Evolutionary conservation across 2,113 vertebrate species (phyloP).

Genomic region (Formicarius rufipectus): DNA sequence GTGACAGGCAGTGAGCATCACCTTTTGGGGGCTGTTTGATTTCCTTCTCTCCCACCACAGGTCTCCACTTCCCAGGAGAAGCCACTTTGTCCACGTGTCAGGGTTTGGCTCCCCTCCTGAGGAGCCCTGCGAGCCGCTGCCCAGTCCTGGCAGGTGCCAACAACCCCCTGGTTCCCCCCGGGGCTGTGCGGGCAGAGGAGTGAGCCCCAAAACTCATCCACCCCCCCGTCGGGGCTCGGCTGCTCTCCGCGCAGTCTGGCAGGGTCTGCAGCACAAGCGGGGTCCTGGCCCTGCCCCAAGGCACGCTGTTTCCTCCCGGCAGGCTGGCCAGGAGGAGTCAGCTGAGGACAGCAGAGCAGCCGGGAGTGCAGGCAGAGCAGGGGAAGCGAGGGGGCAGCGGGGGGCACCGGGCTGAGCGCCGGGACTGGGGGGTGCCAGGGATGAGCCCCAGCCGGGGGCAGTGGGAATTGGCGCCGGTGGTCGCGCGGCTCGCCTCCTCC

Average conservation of each 20-base stretch:
- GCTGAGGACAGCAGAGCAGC: conserved; percentile 50
- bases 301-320: conserved; percentile 43
- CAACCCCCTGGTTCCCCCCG: not conserved
- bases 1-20: rapidly evolving
- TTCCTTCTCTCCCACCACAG: not conserved
- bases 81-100: not conserved
- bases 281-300: conserved; percentile 50
- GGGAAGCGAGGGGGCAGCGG: not conserved
- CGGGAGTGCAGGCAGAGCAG: not conserved
- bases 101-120: not conserved
- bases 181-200: not conserved
- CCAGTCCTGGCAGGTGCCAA: not conserved
- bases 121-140: not conserved
- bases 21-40: not conserved
- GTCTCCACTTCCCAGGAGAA: not conserved
- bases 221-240: not conserved
- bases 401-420: not conserved
- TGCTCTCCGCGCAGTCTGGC: conserved; percentile 29
- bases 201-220: not conserved
- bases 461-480: rapidly evolving
- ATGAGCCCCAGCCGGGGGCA: rapidly evolving
- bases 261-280: conserved; percentile 30
- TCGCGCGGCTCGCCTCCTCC: rapidly evolving
- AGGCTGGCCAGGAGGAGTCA: conserved; percentile 57
- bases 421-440: rapidly evolving